These are phyloP conservation scores for Agrypnus murinus DNA, from an alignment of 2,888 invertebrate genomes.

Conservation along the genomic window DNA sequence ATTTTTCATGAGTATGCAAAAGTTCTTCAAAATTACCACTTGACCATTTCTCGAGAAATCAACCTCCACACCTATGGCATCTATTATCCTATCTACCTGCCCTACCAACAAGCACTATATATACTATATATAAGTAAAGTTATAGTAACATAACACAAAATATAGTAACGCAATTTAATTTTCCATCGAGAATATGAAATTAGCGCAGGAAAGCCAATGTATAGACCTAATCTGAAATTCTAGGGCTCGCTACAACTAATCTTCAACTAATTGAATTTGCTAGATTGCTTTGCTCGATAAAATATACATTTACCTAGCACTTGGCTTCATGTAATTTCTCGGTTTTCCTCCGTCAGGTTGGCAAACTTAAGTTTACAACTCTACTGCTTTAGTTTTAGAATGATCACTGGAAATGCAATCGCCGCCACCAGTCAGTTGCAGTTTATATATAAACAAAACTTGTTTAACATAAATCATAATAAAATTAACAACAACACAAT, in stretches of 20 bases:
- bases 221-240: conserved; percentile 62
- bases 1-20: no score
- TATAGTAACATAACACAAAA: conserved; percentile 30
- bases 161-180: conserved; percentile 49
- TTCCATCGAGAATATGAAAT: conserved; percentile 53
- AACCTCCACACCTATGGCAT: no score
- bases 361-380: conserved; percentile 46
- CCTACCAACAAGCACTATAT: no score
- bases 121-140: no score
- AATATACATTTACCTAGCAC: conserved; percentile 71
- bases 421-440: no score
- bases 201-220: conserved; percentile 54
- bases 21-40: no score
- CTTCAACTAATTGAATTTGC: conserved; percentile 71
- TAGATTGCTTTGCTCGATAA: conserved; percentile 71
- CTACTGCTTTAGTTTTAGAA: conserved; percentile 44
- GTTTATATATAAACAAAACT: no score
- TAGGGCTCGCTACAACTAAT: conserved; percentile 67
- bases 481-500: no score
- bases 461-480: no score
- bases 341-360: conserved; percentile 62
- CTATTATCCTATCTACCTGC: no score
- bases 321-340: conserved; percentile 65
- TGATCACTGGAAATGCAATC: conserved; percentile 39
- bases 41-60: no score